Evolutionary conservation across 2,113 vertebrate genomes (phyloP).

Genomic region (Gymnobelideus leadbeateri): DNA sequence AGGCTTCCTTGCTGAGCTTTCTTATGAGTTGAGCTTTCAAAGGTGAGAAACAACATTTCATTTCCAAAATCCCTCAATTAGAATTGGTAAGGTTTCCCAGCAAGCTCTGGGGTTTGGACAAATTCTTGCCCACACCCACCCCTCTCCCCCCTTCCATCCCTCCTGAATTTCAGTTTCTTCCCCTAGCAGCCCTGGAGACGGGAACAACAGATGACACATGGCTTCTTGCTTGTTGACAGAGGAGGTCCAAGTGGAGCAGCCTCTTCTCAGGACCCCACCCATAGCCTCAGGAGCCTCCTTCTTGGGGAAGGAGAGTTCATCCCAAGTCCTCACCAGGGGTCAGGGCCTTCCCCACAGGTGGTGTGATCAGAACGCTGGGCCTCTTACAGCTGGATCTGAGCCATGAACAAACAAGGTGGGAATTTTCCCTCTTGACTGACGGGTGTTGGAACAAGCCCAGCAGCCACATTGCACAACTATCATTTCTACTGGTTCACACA

Average conservation of each 20-base stretch:
- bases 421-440: not conserved
- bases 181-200: constrained; percentile 38
- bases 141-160: constrained; percentile 48
- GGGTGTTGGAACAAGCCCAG: not conserved
- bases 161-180: constrained; percentile 6
- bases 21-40: not conserved
- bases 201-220: constrained; percentile 59
- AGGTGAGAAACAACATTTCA: not conserved
- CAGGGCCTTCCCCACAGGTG: constrained; percentile 25
- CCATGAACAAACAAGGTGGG: constrained; percentile 2
- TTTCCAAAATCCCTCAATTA: constrained; percentile 18
- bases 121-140: constrained; percentile 45
- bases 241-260: not conserved
- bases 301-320: not conserved
- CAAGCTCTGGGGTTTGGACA: constrained; percentile 29
- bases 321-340: not conserved
- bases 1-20: not conserved
- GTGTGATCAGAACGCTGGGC: not conserved
- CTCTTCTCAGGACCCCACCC: not conserved
- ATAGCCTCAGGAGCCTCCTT: not conserved
- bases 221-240: constrained; percentile 2
- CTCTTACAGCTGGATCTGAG: constrained; percentile 5
- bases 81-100: constrained; percentile 40
- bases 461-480: not conserved
- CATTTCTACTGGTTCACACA: constrained; percentile 40